These are phyloP conservation scores for Microtus richardsoni DNA, from an alignment of 2,113 vertebrate genomes.

Conservation along the genomic window DNA sequence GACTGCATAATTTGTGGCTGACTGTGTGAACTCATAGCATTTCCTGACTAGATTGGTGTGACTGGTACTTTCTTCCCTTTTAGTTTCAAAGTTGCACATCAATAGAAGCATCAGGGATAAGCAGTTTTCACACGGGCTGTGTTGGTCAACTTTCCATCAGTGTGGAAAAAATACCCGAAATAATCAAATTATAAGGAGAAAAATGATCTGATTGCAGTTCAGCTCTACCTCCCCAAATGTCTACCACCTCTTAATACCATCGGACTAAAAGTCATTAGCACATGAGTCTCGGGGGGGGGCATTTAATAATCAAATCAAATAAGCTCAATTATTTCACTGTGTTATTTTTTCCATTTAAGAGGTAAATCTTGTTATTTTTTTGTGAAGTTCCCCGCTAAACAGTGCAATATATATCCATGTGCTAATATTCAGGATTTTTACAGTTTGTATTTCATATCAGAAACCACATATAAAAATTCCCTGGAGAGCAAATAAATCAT, in stretches of 20 bases:
- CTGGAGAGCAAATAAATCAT: neutral
- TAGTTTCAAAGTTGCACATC: conserved; percentile 7
- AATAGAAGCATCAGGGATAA: neutral
- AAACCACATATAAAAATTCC: neutral
- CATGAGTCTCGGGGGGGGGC: neutral
- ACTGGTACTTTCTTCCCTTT: neutral
- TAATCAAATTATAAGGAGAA: neutral
- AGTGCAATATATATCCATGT: neutral
- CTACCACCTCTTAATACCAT: neutral
- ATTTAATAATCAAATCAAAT: neutral
- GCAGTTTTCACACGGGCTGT: neutral
- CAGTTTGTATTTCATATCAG: neutral
- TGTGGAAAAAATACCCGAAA: neutral
- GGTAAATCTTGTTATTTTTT: neutral
- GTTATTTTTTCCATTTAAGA: neutral
- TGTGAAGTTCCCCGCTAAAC: neutral
- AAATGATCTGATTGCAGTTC: neutral
- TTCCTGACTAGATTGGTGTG: neutral
- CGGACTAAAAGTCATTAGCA: neutral
- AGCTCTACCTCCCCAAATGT: neutral
- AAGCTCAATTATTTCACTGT: neutral
- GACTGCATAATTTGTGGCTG: neutral
- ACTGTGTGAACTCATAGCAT: neutral
- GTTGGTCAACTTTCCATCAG: neutral
- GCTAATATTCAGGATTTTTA: neutral